phyloP scores from a whole-genome alignment of 2,888 invertebrate species.

The Copidosoma aretas region DNA sequence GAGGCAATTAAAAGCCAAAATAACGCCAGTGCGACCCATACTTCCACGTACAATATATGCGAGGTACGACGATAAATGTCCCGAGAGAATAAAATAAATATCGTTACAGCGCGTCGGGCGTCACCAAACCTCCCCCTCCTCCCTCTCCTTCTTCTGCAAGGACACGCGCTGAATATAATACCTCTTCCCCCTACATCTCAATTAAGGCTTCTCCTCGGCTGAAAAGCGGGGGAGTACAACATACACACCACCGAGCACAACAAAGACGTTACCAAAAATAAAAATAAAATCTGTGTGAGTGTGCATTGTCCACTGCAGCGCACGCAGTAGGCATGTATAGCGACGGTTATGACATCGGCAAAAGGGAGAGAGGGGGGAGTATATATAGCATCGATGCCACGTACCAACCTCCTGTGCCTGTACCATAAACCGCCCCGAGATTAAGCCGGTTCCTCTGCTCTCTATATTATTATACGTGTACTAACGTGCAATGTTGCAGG shows the following conservation, averaged over 20 bases:
- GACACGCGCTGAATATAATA: no score
- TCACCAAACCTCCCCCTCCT: background rate
- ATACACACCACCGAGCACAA: no score
- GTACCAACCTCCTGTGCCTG: no score
- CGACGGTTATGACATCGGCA: conserved; percentile 34
- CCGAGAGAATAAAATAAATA: conserved; percentile 23
- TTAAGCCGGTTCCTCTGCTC: conserved; percentile 42
- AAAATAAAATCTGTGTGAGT: no score
- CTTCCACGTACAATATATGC: background rate
- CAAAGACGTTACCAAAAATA: no score
- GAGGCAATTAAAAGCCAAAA: conserved; percentile 38
- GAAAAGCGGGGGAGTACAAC: conserved; percentile 6
- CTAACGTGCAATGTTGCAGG: no score
- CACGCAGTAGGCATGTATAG: background rate
- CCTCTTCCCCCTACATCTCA: conserved; percentile 27
- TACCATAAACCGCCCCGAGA: conserved; percentile 22
- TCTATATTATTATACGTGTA: no score
- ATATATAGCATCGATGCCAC: no score
- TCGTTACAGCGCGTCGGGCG: conserved; percentile 16
- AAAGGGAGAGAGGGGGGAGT: no score
- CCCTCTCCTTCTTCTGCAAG: no score
- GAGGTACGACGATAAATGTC: conserved; percentile 22
- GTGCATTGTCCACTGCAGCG: no score
- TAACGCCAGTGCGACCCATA: conserved; percentile 7
- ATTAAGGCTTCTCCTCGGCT: conserved; percentile 22